These are phyloP conservation scores for Caenorhabditis sp. DNA, from an alignment of 2,888 invertebrate species.

Conservation along the genomic window DNA sequence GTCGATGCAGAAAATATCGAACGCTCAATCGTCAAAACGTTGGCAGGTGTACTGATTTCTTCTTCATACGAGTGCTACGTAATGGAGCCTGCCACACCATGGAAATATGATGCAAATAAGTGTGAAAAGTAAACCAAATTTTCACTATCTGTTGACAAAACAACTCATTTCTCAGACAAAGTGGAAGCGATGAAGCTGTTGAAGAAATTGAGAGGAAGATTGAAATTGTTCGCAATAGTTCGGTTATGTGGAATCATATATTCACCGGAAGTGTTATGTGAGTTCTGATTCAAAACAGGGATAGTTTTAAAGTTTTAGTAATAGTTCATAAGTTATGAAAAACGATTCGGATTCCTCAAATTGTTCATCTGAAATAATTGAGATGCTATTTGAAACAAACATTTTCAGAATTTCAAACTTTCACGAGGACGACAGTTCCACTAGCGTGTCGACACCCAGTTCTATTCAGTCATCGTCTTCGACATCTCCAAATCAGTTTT, in stretches of 20 bases:
- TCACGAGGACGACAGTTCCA: not conserved
- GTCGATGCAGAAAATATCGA: slow-evolving; percentile 35
- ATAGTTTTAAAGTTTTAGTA: no score
- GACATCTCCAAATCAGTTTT: not conserved
- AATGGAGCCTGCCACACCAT: slow-evolving; percentile 38
- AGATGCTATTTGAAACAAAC: not conserved
- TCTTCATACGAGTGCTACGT: slow-evolving; percentile 39
- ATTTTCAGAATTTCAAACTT: slow-evolving; percentile 28
- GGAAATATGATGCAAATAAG: slow-evolving; percentile 34
- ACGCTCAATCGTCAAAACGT: slow-evolving; percentile 1
- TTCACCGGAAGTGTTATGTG: slow-evolving; percentile 23
- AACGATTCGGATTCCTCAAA: no score
- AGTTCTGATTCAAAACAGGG: not conserved
- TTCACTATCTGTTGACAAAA: not conserved
- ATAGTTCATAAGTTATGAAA: no score
- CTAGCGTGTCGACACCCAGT: not conserved
- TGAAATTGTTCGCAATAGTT: not conserved
- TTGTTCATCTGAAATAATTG: no score
- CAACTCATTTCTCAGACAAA: not conserved
- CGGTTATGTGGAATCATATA: slow-evolving; percentile 17
- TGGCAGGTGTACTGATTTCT: not conserved
- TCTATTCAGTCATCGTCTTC: not conserved
- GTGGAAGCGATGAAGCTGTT: not conserved
- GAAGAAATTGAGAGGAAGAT: slow-evolving; percentile 1
- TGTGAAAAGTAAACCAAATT: slow-evolving; percentile 16